phyloP scores from a whole-genome alignment of 2,113 vertebrate genomes.

The Osmerus eperlanus region DNA sequence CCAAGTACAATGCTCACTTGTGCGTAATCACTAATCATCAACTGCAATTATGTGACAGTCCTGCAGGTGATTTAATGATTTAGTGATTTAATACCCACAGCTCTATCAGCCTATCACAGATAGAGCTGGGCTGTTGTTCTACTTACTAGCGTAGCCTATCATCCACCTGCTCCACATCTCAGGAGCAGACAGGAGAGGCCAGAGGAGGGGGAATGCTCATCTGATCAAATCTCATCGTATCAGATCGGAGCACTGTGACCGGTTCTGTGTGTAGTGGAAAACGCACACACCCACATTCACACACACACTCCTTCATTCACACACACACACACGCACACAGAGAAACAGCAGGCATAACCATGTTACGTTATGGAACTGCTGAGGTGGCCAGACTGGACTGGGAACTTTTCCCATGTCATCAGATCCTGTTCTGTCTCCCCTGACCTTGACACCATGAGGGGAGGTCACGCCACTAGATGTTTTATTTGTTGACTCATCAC shows the following conservation, averaged over 20 bases:
- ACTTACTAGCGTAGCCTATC: no score
- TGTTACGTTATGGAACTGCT: conserved; percentile 1
- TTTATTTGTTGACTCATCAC: background rate
- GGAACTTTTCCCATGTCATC: background rate
- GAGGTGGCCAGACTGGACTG: background rate
- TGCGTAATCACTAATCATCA: no score
- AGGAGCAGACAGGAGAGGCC: background rate
- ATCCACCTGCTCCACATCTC: background rate
- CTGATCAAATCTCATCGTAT: no score
- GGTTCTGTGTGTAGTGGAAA: background rate
- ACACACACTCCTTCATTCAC: conserved; percentile 27
- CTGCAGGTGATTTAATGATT: no score
- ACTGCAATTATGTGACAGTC: no score
- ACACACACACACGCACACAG: conserved; percentile 2
- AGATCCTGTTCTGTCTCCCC: background rate
- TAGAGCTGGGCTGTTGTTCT: no score
- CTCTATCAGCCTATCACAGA: no score
- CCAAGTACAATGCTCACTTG: no score
- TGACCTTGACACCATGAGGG: background rate
- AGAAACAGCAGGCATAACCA: background rate
- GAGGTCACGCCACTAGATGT: background rate
- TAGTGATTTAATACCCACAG: no score
- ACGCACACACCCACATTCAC: conserved; percentile 56
- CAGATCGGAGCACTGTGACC: no score
- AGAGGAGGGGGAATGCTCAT: no score